phyloP scores from a whole-genome alignment of 2,113 vertebrate genomes.

The Seriola rivoliana region DNA sequence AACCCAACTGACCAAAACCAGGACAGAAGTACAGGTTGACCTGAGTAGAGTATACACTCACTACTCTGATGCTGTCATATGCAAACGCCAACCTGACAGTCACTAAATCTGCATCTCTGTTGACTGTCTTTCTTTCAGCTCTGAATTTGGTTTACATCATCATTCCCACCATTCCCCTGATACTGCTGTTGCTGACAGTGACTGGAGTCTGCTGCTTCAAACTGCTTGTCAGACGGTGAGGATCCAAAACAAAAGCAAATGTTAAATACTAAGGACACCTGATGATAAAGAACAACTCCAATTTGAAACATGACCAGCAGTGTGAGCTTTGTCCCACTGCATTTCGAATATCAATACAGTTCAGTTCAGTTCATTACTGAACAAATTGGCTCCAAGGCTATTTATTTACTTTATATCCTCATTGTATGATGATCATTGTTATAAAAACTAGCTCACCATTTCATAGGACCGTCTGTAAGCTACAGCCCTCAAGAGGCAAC shows the following conservation, averaged over 20 bases:
- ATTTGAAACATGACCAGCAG: not conserved
- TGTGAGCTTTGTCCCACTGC: no score
- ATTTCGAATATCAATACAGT: no score
- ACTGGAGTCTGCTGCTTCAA: slow-evolving; percentile 88
- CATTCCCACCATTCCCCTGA: slow-evolving; percentile 88
- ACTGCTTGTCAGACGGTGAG: slow-evolving; percentile 87
- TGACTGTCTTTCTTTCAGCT: slow-evolving; percentile 67
- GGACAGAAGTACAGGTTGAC: slow-evolving; percentile 82
- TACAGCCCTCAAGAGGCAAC: not conserved
- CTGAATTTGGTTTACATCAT: slow-evolving; percentile 89
- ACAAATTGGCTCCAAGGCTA: not conserved
- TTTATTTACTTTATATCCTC: no score
- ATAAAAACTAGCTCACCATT: no score
- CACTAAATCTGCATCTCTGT: slow-evolving; percentile 20
- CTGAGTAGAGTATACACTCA: not conserved
- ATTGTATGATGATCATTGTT: no score
- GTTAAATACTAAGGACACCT: not conserved
- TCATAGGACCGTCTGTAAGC: no score
- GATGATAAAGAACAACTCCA: not conserved
- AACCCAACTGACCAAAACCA: slow-evolving; percentile 76
- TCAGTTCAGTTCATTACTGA: not conserved
- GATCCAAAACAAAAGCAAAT: slow-evolving; percentile 16
- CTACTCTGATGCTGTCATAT: not conserved
- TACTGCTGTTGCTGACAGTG: slow-evolving; percentile 87
- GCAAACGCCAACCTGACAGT: not conserved